A percentile compares a stretch with the other conserved stretches of the same genome.
phyloP scores from a whole-genome alignment of 2,797 vertebrate species.

The Acrossocheilus wenchowensis region DNA sequence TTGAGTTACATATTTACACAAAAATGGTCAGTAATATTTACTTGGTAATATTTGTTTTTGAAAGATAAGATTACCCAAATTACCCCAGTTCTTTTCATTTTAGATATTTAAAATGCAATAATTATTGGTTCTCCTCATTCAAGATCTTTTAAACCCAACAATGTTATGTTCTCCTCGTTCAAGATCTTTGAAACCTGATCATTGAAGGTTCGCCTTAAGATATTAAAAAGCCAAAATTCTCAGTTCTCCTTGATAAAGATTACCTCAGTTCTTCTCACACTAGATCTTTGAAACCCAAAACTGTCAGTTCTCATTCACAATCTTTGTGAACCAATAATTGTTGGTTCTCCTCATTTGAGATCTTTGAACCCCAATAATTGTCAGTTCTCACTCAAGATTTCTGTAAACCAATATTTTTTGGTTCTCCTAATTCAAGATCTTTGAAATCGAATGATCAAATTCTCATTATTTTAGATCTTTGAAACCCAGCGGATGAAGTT shows the following conservation, averaged over 20 bases:
- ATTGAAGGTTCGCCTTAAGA: too few relatives aligned
- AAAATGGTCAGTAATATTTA: background rate
- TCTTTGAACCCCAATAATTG: background rate
- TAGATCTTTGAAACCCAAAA: too few relatives aligned
- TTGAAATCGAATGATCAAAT: conserved; percentile 78
- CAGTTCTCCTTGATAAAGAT: too few relatives aligned
- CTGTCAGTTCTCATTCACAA: background rate
- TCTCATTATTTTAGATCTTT: conserved; percentile 84
- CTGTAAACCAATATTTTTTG: background rate
- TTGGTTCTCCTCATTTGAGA: background rate
- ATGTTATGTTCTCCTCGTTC: background rate
- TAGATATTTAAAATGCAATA: background rate
- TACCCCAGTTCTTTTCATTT: background rate
- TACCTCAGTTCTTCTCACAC: too few relatives aligned
- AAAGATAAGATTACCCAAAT: background rate
- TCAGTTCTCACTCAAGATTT: background rate
- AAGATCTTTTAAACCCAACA: background rate
- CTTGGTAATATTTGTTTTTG: background rate
- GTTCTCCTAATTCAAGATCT: conserved; percentile 81
- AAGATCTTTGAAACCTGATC: too few relatives aligned
- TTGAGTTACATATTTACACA: too few relatives aligned
- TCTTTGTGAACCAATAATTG: background rate
- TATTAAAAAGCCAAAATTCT: too few relatives aligned
- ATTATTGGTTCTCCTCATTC: too few relatives aligned
- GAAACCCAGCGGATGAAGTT: conserved; percentile 98